Conservation (phyloP, 2,113 vertebrate species). For the Rafetus swinhoei region DNA sequence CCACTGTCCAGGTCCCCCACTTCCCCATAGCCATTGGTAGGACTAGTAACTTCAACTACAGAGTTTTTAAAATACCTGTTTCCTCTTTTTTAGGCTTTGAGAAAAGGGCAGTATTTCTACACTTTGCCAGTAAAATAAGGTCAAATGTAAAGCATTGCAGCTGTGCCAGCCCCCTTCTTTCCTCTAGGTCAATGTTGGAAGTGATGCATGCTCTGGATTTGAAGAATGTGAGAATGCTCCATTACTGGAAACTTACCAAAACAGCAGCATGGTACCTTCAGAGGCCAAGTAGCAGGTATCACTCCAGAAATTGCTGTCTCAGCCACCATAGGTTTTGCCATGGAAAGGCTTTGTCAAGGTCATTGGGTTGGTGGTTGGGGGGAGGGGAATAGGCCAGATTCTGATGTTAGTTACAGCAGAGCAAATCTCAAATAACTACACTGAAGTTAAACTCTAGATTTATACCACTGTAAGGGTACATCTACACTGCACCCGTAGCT, state of each 20-base stretch:
- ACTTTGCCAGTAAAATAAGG: conserved; percentile 34
- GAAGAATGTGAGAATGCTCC: neutral
- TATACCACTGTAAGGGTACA: neutral
- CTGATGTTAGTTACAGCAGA: neutral
- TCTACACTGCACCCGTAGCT: too few relatives aligned
- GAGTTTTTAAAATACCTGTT: conserved; percentile 11
- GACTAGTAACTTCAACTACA: too few relatives aligned
- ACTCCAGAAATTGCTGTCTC: neutral
- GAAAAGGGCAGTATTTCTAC: conserved; percentile 3
- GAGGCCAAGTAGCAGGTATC: neutral
- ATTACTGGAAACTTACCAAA: neutral
- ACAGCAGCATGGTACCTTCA: neutral
- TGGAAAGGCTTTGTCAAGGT: neutral
- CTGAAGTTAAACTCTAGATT: conserved; percentile 16
- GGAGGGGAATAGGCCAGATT: conserved; percentile 6
- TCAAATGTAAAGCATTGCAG: conserved; percentile 34
- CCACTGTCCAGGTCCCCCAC: too few relatives aligned
- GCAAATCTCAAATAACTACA: neutral
- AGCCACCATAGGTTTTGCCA: neutral
- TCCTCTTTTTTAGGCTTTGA: conserved; percentile 1
- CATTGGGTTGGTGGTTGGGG: neutral
- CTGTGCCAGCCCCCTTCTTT: neutral
- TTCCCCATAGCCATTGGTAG: too few relatives aligned
- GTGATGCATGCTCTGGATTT: neutral
- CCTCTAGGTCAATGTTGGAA: neutral